Evolutionary conservation across 2,888 invertebrate genomes (phyloP).

Genomic region (Meteorus cinctellus): DNA sequence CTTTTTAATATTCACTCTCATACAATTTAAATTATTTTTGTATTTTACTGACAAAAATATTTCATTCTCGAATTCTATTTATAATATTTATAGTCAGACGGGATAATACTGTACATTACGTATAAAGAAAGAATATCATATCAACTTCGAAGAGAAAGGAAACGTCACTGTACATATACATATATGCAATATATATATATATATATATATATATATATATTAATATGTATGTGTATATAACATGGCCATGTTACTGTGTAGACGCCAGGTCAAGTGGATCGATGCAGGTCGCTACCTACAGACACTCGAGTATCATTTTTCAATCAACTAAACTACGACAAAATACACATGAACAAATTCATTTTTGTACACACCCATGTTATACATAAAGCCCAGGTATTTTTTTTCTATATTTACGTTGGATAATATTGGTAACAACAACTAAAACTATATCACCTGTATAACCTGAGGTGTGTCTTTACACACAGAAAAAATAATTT

Average conservation of each 20-base stretch:
- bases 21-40: conserved; percentile 11
- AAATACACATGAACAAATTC: conserved; percentile 12
- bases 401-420: too few species aligned
- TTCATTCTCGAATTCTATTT: not conserved
- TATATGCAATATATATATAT: not conserved
- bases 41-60: not conserved
- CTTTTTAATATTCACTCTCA: conserved; percentile 21
- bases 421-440: too few species aligned
- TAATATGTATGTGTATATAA: not conserved
- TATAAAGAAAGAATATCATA: not conserved
- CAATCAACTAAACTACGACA: conserved; percentile 9
- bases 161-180: not conserved
- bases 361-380: conserved; percentile 12
- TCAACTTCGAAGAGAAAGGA: not conserved
- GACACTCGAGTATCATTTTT: conserved; percentile 21
- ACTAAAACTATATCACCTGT: too few species aligned
- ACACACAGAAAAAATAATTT: too few species aligned
- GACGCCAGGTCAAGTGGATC: conserved; percentile 69
- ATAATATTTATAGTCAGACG: not conserved
- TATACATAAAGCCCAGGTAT: too few species aligned
- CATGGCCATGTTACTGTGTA: not conserved
- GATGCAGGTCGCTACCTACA: conserved; percentile 64
- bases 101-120: not conserved
- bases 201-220: not conserved
- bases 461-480: too few species aligned